Base-by-base conservation (phyloP, 30 jellyfish, hydroid and myxozoan species). In the Cassiopea andromeda region DNA sequence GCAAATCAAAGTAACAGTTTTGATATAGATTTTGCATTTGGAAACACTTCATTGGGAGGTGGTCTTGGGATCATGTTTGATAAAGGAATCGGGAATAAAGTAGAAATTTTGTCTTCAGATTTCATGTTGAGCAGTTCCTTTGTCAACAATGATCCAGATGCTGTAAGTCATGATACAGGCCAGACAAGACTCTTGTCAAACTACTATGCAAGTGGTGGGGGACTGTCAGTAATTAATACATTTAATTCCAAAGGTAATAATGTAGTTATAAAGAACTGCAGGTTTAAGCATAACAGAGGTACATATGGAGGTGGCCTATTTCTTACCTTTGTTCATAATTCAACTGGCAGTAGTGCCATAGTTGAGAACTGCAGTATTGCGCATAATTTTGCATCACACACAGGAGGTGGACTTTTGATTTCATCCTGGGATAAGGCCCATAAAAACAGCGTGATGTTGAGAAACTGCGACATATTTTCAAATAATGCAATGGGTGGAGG, bases 401-500 rank as follows among this genome's bases (percentile, higher is more conserved):
- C 92, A 46, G 97, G 92, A 1, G 92, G 92, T n/a, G 97, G 97
- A 2, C 38, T 80, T 13, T 44, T 89, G 48, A 72, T 75, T 59
- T 89, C 97, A 7, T 68, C 85, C n/a, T 81, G 92, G 97, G 97
- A 89, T 68, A 73, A 68, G 75, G 92, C 97, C 6, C 92, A 89
- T 47, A 69, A 75, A 17, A 89, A 89, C 45, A 15, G 47, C 5
- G 64, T 84, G 18, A 66, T 16, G 0, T 4, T 89, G 19, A 59
- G 15, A 19, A 73, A 48, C 72, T 80, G 92, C 78, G 16, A 60
- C 58, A 77, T 89, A 38, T 73, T 27, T 19, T 19, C 50, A 54
- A 89, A 89, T 46, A 67, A 75, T 44, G 97, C 97, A 1, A 89
- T 89, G 97, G 81, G 82, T 13, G 97, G 97, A 17, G 97, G 97